Evolutionary conservation across 2,797 vertebrate species (phyloP).

Genomic region (Enteromius thamalakanensis): DNA sequence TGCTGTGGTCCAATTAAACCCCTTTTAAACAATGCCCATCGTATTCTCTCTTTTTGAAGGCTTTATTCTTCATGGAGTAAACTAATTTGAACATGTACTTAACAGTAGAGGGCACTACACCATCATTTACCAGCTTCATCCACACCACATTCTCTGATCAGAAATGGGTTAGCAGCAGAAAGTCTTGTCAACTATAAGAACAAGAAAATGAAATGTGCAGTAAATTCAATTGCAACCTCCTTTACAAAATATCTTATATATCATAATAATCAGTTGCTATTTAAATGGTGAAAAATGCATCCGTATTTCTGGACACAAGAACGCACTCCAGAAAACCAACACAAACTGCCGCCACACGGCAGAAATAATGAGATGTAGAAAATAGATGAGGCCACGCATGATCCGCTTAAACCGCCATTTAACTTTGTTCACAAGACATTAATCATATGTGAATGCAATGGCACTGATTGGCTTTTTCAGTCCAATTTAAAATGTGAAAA

Average conservation of each 20-base stretch:
- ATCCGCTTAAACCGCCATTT: slow-evolving; percentile 79
- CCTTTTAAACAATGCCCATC: neutral
- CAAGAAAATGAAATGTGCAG: neutral
- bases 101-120: slow-evolving; percentile 85
- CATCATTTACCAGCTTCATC: slow-evolving; percentile 67
- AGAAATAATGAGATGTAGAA: slow-evolving; percentile 80
- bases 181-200: neutral
- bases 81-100: slow-evolving; percentile 34
- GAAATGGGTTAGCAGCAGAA: slow-evolving; percentile 57
- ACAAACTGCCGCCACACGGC: slow-evolving; percentile 69
- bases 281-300: neutral
- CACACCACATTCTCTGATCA: slow-evolving; percentile 53
- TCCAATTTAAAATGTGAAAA: slow-evolving; percentile 67
- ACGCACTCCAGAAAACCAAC: slow-evolving; percentile 28
- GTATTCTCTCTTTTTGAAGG: neutral
- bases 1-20: neutral
- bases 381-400: slow-evolving; percentile 77
- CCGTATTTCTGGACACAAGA: neutral
- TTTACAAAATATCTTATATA: neutral
- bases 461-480: slow-evolving; percentile 66
- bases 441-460: slow-evolving; percentile 74
- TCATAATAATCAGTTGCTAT: neutral
- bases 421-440: slow-evolving; percentile 74
- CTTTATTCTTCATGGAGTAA: neutral
- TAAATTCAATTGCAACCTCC: neutral